phyloP scores from a whole-genome alignment of 2,888 invertebrate genomes.

The Dolomedes plantarius region DNA sequence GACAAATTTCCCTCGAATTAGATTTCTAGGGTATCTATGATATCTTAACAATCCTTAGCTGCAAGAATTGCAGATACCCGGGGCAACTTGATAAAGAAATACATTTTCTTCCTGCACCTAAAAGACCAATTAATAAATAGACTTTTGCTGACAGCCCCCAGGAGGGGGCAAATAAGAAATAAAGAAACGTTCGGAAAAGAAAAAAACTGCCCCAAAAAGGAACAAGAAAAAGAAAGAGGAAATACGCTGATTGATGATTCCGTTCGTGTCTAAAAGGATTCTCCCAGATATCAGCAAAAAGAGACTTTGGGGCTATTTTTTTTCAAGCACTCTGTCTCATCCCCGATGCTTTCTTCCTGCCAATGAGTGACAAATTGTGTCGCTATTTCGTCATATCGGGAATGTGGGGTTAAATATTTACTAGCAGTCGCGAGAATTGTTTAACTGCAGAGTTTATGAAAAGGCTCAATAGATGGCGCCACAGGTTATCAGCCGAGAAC shows the following conservation, averaged over 20 bases:
- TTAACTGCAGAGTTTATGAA: neutral
- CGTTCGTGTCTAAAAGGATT: slow-evolving; percentile 6
- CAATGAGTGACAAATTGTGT: neutral
- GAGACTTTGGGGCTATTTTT: neutral
- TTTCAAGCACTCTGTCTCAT: neutral
- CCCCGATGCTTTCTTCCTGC: neutral
- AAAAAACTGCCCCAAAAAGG: neutral
- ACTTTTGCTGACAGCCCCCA: slow-evolving; percentile 5
- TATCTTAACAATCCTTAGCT: neutral
- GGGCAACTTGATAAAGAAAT: neutral
- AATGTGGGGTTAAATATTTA: neutral
- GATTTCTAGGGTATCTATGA: neutral
- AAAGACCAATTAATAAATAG: slow-evolving; percentile 4
- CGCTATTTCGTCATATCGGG: neutral
- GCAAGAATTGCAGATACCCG: neutral
- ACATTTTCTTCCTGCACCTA: neutral
- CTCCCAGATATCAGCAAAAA: neutral
- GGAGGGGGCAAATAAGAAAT: slow-evolving; percentile 2
- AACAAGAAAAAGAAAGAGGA: neutral
- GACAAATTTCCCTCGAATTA: too few relatives aligned
- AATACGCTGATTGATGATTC: slow-evolving; percentile 15
- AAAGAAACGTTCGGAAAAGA: neutral
- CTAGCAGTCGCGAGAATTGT: neutral
- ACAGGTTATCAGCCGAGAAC: neutral
- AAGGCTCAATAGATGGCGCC: neutral